Evolutionary conservation across 2,113 vertebrate genomes (phyloP), one percentile per base, ranked within the genome.

Genomic region (Sebastes schlegelii): DNA sequence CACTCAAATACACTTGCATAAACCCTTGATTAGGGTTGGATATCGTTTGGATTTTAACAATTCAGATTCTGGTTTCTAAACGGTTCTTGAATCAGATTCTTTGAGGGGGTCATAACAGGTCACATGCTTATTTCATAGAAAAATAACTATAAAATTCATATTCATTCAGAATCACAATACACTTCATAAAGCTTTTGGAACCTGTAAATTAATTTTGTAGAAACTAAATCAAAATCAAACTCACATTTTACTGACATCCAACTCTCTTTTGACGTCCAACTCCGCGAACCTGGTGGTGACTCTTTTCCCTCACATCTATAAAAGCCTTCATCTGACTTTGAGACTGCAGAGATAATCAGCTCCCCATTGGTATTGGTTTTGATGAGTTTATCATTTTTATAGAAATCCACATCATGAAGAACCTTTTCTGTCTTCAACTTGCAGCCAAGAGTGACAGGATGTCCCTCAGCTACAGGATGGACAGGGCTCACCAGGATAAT

Each of bases 181-280:
- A 23, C 23, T 23, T 23, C 23, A 23, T 23, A 23, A 23, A 23
- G 23, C 23, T 23, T 23, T 2, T 2, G 26, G 26, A 26, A 26
- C 26, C 1, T 23, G 23, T 23, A 2, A 23, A 23, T 23, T 1
- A 23, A 2, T 23, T 23, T 23, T 23, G 23, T 23, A 23, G 23
- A 23, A 23, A 23, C 23, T 23, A 23, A 23, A 23, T 23, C 23
- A 23, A 23, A 23, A 23, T 23, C 23, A 23, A 23, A 49, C 76
- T 84, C 49, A 89, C 89, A 4, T 78, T 13, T 76, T 0, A 92
- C 79, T 6, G 83, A 43, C 80, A 92, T 64, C 91, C 89, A 92
- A 7, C 87, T 90, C 70, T 77, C 26, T 40, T 5, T 0, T 8
- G 83, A 43, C 83, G 86, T 74, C 89, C 74, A 89, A 10, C 80